Percentiles rank a stretch among this genome's conserved stretches.
Conservation (phyloP, 2,888 invertebrate genomes). For the Ochropleura plecta region DNA sequence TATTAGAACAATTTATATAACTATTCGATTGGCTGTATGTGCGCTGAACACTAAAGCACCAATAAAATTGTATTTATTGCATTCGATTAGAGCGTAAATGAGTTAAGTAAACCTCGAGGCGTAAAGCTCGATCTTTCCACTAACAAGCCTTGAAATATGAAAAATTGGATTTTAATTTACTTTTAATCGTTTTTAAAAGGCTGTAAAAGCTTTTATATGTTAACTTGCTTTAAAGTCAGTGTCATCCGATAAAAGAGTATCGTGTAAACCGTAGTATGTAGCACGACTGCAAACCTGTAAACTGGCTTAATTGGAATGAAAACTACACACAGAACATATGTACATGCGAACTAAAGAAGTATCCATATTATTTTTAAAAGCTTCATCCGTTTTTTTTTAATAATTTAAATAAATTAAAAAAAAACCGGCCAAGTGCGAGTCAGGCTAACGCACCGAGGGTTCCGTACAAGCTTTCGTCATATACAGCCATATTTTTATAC, state of each 20-base stretch:
- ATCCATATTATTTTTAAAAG: background rate
- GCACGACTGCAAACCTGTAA: background rate
- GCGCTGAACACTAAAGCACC: background rate
- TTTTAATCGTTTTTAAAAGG: constrained; percentile 38
- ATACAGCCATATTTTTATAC: no score
- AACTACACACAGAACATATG: background rate
- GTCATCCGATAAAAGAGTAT: constrained; percentile 18
- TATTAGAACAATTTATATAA: constrained; percentile 4
- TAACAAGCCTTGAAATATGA: background rate
- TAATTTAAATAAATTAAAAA: no score
- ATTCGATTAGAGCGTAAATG: background rate
- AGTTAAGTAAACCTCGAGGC: background rate
- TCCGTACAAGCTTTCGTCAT: no score
- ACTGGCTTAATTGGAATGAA: background rate
- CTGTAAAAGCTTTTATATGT: constrained; percentile 14
- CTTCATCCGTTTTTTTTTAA: no score
- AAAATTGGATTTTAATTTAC: constrained; percentile 25
- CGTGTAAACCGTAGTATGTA: background rate
- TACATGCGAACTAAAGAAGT: background rate
- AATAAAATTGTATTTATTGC: constrained; percentile 9
- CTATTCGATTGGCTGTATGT: background rate
- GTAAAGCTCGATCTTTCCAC: background rate
- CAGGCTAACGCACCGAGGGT: no score
- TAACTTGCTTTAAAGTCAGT: constrained; percentile 18
- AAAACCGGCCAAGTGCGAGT: no score